Evolutionary conservation across 2,888 invertebrate species (phyloP).

Genomic region (Drosophila colorata): DNA sequence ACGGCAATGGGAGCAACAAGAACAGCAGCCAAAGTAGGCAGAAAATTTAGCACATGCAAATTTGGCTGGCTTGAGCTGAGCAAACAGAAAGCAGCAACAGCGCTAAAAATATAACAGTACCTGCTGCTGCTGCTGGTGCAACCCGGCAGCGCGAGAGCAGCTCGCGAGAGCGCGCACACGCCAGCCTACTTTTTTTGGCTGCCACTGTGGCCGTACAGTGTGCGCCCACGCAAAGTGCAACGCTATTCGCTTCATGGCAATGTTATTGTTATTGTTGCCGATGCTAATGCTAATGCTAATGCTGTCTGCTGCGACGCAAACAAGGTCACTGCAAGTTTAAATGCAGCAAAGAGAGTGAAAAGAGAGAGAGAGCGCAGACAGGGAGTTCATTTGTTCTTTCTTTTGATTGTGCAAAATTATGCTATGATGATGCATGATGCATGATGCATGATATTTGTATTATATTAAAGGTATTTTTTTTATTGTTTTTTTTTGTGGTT

Average conservation of each 20-base stretch:
- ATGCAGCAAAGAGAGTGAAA: slow-evolving; percentile 36
- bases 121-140: slow-evolving; percentile 63
- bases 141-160: slow-evolving; percentile 36
- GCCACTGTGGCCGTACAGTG: slow-evolving; percentile 43
- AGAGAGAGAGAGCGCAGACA: slow-evolving; percentile 1
- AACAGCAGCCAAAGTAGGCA: slow-evolving; percentile 34
- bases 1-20: slow-evolving; percentile 32
- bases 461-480: not conserved
- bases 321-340: slow-evolving; percentile 80
- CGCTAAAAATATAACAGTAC: slow-evolving; percentile 76
- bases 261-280: slow-evolving; percentile 38
- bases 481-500: not conserved
- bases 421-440: not conserved
- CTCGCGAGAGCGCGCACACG: slow-evolving; percentile 9
- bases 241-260: slow-evolving; percentile 12
- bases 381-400: not conserved
- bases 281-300: too few relatives aligned
- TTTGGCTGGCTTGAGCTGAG: slow-evolving; percentile 44
- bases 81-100: slow-evolving; percentile 48
- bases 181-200: slow-evolving; percentile 15
- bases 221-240: slow-evolving; percentile 65
- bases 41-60: slow-evolving; percentile 76
- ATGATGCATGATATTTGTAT: not conserved
- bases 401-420: not conserved
- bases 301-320: slow-evolving; percentile 50